Conservation (phyloP, 2,888 invertebrate genomes). For the Cerceris rybyensis region DNA sequence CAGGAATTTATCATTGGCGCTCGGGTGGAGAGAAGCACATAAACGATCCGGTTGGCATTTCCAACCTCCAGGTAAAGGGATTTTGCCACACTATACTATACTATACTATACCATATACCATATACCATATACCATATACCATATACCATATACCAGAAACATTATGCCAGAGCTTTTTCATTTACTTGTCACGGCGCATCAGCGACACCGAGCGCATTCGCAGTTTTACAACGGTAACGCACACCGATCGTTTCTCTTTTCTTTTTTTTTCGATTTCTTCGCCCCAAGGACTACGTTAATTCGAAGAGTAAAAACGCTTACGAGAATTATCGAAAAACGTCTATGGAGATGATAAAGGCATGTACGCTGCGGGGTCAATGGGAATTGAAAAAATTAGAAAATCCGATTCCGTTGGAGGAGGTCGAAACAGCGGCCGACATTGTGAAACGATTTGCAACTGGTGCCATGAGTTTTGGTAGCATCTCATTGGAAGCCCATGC, state of each 20-base stretch:
- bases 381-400: constrained; percentile 90
- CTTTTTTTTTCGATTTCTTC: too few relatives aligned
- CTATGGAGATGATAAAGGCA: constrained; percentile 91
- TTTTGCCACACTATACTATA: background rate
- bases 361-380: constrained; percentile 97
- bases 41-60: constrained; percentile 93
- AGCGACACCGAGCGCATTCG: too few relatives aligned
- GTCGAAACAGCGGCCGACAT: constrained; percentile 97
- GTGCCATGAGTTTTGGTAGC: constrained; percentile 98
- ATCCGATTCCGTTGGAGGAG: constrained; percentile 91
- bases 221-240: too few relatives aligned
- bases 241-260: too few relatives aligned
- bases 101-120: background rate
- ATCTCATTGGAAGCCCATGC: constrained; percentile 98
- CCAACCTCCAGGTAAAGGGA: constrained; percentile 86
- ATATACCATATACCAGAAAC: background rate
- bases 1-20: constrained; percentile 98
- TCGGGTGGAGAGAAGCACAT: constrained; percentile 98
- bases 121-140: background rate
- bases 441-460: constrained; percentile 94
- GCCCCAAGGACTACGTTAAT: constrained; percentile 90
- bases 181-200: too few relatives aligned
- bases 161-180: background rate
- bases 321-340: constrained; percentile 92
- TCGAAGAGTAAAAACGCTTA: constrained; percentile 92